Base-by-base conservation (phyloP, 2,888 invertebrate genomes). In the Hydroisotoma schaefferi region DNA sequence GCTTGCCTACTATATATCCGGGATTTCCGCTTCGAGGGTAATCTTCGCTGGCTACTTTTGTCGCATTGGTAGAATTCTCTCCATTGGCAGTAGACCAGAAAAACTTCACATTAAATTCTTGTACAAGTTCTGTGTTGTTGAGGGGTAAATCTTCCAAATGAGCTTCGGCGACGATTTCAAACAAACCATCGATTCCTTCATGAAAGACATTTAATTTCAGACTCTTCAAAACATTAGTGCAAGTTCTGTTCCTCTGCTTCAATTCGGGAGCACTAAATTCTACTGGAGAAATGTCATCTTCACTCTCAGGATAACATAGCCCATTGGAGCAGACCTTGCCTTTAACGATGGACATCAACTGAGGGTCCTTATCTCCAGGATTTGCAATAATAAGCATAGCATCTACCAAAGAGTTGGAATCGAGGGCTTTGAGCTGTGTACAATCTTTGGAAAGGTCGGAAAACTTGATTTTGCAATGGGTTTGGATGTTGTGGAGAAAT, bases 21-120 rank as follows among this genome's bases (percentile, higher is more conserved):
- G 88, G 88, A 76, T 85, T 87, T 2, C 90, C 90, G 77, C 90
- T 90, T 18, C 79, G 74, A 55, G 71, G 70, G 43, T 76, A 75
- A 33, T 65, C 57, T 25, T 51, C 60, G 20, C 71, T 63, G 28
- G 74, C 68, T 52, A 74, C 10, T 15, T 57, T 27, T 1, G 51
- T 46, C 33, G 25, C 33, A 46, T 59, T 58, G 44, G 60, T 58
- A 10, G 43, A 33, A 18, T 12, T 27, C 2, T 38, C 52, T 18
- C 47, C 55, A 26, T 15, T 25, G 3, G 28, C 26, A 20, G n/a
- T 20, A 23, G 20, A 52, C 71, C 71, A 69, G 10, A 62, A 20
- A 43, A 65, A 69, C n/a, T 61, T 59, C 2, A 57, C 57, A 4
- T 48, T 29, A 37, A 64, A 69, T 43, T 66, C 56, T 52, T 71